Conservation (phyloP, 2,888 invertebrate genomes). For the Dichetophora obliterata region DNA sequence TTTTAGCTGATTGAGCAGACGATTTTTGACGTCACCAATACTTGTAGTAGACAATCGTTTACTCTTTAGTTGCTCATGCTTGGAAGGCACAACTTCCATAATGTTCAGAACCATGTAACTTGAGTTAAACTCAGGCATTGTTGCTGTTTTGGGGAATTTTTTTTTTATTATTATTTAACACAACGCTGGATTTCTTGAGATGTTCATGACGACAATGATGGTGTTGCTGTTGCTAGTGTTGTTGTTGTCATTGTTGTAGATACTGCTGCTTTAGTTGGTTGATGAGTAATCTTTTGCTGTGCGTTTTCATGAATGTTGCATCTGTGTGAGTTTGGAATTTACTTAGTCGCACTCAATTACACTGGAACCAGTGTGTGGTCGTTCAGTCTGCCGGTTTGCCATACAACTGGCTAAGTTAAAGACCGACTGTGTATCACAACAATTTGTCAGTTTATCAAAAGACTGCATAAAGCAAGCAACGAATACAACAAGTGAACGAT, state of each 20-base stretch:
- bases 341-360: constrained; percentile 10
- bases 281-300: constrained; percentile 22
- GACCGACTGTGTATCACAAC: neutral
- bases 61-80: neutral
- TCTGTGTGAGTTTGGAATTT: constrained; percentile 6
- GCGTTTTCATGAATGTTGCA: neutral
- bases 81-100: too few relatives aligned
- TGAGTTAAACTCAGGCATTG: too few relatives aligned
- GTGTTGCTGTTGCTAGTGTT: neutral
- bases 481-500: neutral
- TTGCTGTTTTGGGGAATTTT: neutral
- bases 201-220: neutral
- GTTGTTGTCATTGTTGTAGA: neutral
- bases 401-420: neutral
- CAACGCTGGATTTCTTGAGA: neutral
- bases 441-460: constrained; percentile 19
- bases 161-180: neutral
- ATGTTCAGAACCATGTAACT: too few relatives aligned
- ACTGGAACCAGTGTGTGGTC: constrained; percentile 15
- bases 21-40: too few relatives aligned
- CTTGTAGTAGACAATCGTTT: neutral
- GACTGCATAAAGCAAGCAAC: constrained; percentile 26
- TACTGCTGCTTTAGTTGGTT: neutral
- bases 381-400: neutral
- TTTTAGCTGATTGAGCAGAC: too few relatives aligned